Evolutionary conservation across 2,888 invertebrate genomes (phyloP).

Genomic region (Ganaspis brasiliensis): DNA sequence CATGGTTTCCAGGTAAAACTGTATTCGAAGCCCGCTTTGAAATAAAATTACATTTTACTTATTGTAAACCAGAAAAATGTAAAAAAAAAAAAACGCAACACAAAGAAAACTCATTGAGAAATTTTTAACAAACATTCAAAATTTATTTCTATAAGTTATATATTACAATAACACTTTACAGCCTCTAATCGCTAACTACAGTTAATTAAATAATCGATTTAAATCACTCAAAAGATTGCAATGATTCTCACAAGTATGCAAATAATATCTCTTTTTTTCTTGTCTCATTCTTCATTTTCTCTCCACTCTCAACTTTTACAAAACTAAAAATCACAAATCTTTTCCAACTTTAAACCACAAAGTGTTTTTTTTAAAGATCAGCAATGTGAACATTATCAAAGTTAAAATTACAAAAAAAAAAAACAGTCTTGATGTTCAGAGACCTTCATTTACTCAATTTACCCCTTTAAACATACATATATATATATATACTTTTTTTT

Average conservation of each 20-base stretch:
- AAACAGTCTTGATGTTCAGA: no score
- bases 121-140: slow-evolving; percentile 61
- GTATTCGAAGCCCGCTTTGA: no score
- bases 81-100: slow-evolving; percentile 9
- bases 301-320: not conserved
- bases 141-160: slow-evolving; percentile 61
- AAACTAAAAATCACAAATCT: no score
- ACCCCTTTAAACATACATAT: no score
- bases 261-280: no score
- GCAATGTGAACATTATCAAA: no score
- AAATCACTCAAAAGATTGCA: slow-evolving; percentile 7
- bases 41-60: not conserved
- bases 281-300: not conserved
- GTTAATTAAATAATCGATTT: not conserved
- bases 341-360: no score
- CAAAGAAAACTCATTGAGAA: slow-evolving; percentile 18
- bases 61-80: not conserved
- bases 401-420: no score
- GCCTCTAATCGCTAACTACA: slow-evolving; percentile 50
- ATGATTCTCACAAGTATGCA: not conserved
- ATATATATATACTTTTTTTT: no score
- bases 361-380: no score
- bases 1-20: slow-evolving; percentile 23
- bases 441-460: no score
- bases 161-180: slow-evolving; percentile 66